Percentiles rank a stretch among this genome's conserved stretches.
Conservation (phyloP, 2,797 vertebrate genomes). For the Pantherophis alleghaniensis region DNA sequence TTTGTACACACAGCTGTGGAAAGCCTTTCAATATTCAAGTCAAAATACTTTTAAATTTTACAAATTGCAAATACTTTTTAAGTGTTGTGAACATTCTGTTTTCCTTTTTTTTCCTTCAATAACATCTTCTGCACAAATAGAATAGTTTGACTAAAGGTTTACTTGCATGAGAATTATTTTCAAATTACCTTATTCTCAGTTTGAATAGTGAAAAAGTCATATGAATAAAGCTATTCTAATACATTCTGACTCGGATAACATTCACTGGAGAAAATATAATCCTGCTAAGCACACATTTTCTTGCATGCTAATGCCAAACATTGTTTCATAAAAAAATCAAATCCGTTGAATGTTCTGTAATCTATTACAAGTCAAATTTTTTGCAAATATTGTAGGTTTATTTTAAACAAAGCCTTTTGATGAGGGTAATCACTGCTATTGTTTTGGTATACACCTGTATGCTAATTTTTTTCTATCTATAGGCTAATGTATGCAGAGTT, state of each 20-base stretch:
- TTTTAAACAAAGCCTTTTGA: neutral
- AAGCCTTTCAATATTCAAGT: neutral
- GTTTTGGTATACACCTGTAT: slow-evolving; percentile 14
- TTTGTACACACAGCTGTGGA: neutral
- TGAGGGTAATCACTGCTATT: slow-evolving; percentile 5
- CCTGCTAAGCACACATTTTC: neutral
- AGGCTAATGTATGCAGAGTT: neutral
- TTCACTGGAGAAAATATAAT: neutral
- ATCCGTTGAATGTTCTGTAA: neutral
- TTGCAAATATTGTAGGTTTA: slow-evolving; percentile 4
- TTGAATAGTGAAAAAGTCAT: neutral
- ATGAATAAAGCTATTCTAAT: slow-evolving; percentile 4
- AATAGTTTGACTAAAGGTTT: neutral
- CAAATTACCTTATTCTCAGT: neutral
- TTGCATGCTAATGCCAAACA: slow-evolving; percentile 17
- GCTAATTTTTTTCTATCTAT: slow-evolving; percentile 11
- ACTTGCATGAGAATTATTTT: neutral
- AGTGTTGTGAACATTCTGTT: neutral
- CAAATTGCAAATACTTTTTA: neutral
- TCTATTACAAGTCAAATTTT: neutral
- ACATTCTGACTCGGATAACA: neutral
- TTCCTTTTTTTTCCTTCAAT: fast-evolving
- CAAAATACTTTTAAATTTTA: neutral
- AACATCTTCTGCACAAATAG: neutral
- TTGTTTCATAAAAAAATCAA: neutral